These are phyloP conservation scores for Argynnis bischoffii DNA, from an alignment of 2,888 invertebrate species.

Conservation along the genomic window DNA sequence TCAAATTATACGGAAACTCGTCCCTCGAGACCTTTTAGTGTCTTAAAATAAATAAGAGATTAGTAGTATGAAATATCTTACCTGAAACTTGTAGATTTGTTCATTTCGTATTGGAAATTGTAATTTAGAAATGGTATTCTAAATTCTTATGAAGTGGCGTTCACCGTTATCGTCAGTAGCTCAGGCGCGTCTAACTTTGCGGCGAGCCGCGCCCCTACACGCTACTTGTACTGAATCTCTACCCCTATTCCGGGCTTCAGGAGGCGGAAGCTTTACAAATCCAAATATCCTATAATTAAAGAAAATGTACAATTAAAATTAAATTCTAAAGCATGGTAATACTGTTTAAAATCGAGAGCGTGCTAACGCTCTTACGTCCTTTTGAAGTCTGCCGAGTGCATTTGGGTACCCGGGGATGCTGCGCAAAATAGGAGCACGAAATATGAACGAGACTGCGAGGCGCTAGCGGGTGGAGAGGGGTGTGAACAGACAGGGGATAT, in stretches of 20 bases:
- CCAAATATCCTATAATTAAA: conserved; percentile 50
- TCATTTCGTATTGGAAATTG: conserved; percentile 42
- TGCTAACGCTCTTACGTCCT: conserved; percentile 51
- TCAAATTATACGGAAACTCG: conserved; percentile 61
- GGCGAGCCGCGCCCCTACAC: conserved; percentile 82
- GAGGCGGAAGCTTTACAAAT: conserved; percentile 55
- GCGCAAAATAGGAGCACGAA: conserved; percentile 83
- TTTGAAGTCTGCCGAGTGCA: conserved; percentile 77
- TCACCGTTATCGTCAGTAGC: conserved; percentile 74
- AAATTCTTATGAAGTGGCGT: conserved; percentile 66
- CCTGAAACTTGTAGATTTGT: conserved; percentile 46
- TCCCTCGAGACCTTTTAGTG: conserved; percentile 32
- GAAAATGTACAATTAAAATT: conserved; percentile 36
- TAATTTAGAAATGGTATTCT: conserved; percentile 44
- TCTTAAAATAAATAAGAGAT: conserved; percentile 35
- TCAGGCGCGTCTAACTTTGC: conserved; percentile 81
- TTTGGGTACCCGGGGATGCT: conserved; percentile 82
- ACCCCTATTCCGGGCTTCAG: conserved; percentile 80
- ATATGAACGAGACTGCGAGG: conserved; percentile 83
- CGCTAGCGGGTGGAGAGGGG: conserved; percentile 71
- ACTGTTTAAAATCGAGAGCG: conserved; percentile 46
- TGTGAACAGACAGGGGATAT: conserved; percentile 78
- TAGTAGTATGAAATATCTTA: conserved; percentile 51
- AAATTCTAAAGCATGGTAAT: conserved; percentile 38
- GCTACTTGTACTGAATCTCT: conserved; percentile 82